Evolutionary conservation across 2,888 invertebrate species (phyloP).

Genomic region (Sinelater perroti): DNA sequence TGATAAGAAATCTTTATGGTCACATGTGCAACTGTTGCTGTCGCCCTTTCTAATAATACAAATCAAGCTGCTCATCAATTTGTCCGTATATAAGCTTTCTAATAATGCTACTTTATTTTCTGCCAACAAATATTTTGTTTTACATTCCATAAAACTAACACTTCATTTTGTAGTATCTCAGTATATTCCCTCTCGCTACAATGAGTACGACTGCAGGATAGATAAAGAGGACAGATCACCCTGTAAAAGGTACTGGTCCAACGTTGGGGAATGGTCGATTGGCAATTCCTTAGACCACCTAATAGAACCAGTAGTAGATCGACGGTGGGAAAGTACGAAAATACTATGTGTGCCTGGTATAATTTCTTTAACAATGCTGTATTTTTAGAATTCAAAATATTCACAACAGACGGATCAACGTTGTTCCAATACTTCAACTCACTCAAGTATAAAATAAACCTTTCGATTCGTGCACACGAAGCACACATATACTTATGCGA

Average conservation of each 20-base stretch:
- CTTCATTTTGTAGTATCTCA: too few relatives aligned
- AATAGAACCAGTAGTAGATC: conserved; percentile 48
- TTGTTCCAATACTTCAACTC: background rate
- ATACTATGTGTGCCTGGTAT: too few relatives aligned
- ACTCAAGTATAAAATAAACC: conserved; percentile 15
- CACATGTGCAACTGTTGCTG: too few relatives aligned
- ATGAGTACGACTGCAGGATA: background rate
- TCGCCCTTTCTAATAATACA: too few relatives aligned
- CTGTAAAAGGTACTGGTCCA: background rate
- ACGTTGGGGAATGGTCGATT: background rate
- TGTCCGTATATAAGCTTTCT: too few relatives aligned
- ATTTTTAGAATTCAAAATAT: conserved; percentile 15
- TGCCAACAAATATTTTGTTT: too few relatives aligned
- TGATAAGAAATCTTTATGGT: too few relatives aligned
- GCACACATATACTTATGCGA: conserved; percentile 52
- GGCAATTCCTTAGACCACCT: conserved; percentile 19
- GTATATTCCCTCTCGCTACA: background rate
- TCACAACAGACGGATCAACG: background rate
- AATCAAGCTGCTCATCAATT: too few relatives aligned
- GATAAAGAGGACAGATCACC: background rate
- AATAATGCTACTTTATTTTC: too few relatives aligned
- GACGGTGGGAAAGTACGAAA: conserved; percentile 52
- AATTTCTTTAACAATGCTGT: too few relatives aligned
- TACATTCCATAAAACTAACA: too few relatives aligned
- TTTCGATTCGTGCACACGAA: conserved; percentile 46